Conservation (phyloP, 2,113 vertebrate genomes). For the Lasiurus cinereus region DNA sequence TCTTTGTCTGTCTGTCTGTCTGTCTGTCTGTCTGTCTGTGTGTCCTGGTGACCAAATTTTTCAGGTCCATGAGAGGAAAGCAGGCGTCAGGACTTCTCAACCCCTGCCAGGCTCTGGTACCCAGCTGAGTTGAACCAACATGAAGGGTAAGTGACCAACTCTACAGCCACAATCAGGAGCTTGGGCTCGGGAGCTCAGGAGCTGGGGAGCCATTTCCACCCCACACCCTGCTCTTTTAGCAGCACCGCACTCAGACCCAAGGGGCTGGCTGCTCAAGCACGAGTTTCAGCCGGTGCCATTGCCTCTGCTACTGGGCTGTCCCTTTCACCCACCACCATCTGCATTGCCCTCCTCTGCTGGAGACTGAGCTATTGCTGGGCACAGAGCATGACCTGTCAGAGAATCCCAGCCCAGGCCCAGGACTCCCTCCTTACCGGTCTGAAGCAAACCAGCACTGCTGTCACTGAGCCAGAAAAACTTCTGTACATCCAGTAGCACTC, state of each 20-base stretch:
- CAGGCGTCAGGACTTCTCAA: neutral
- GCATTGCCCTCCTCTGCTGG: neutral
- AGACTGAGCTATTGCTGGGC: no score
- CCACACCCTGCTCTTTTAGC: neutral
- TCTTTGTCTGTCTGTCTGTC: neutral
- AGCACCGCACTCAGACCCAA: neutral
- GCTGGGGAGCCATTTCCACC: neutral
- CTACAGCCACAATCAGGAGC: fast-evolving
- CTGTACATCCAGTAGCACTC: constrained; percentile 95
- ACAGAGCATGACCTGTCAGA: neutral
- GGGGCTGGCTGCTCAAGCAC: neutral
- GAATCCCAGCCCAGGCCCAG: neutral
- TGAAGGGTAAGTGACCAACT: fast-evolving
- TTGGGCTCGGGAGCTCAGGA: no score
- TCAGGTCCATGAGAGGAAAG: neutral
- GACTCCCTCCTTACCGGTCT: constrained; percentile 92
- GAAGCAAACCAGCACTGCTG: constrained; percentile 93
- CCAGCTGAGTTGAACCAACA: neutral
- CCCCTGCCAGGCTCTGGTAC: neutral
- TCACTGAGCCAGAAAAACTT: constrained; percentile 92
- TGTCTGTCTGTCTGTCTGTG: neutral
- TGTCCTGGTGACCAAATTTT: neutral
- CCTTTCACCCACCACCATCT: neutral
- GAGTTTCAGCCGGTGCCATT: fast-evolving
- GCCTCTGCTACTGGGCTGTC: neutral